Base-by-base conservation (phyloP, 2,113 vertebrate genomes). In the Plotosus lineatus region DNA sequence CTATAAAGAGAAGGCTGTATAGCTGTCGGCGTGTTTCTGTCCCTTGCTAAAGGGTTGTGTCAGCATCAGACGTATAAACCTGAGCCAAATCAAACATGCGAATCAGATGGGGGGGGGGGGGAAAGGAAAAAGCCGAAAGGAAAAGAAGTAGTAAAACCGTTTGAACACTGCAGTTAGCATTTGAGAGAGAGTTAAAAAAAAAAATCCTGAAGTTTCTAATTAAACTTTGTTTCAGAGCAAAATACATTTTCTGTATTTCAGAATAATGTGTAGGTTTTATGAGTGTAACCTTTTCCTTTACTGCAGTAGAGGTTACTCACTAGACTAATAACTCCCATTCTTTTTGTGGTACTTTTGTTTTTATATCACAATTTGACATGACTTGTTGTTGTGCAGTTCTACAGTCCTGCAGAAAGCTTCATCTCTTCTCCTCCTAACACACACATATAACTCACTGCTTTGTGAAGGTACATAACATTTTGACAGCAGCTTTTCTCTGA, bases 401-500 rank as follows among this genome's bases (percentile, higher is more conserved):
- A 51, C 53, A 60, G 55, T 58, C 23, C n/a, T 58, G n/a, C n/a
- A 31, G 14, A 76, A 76, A 19, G 38, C 53, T 75, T 58, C 15
- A 75, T 72, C 75, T 72, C 51, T 74, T 72, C 42, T 26, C 66
- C 3, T 8, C 14, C 48, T 40, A 28, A 8, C 19, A 72, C 65
- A 14, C 56, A 58, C 12, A 55, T 38, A 21, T 42, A 46, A 58
- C 42, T 38, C 23, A 11, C 19, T 28, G 79, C 78, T 83, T 65
- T 76, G n/a, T 55, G 50, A 77, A 68, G 65, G 36, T 61, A 72
- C 55, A 72, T 73, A 75, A 63, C 56, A 42, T 65, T 75, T 53
- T 81, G 71, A 78, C 76, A 78, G 82, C 56, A 74, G 68, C 58
- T 55, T 56, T 61, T 66, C 23, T 83, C 46, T 55, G 75, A 72